These are phyloP conservation scores for Temnothorax rugatulus DNA, from an alignment of 2,888 invertebrate species.

Conservation along the genomic window DNA sequence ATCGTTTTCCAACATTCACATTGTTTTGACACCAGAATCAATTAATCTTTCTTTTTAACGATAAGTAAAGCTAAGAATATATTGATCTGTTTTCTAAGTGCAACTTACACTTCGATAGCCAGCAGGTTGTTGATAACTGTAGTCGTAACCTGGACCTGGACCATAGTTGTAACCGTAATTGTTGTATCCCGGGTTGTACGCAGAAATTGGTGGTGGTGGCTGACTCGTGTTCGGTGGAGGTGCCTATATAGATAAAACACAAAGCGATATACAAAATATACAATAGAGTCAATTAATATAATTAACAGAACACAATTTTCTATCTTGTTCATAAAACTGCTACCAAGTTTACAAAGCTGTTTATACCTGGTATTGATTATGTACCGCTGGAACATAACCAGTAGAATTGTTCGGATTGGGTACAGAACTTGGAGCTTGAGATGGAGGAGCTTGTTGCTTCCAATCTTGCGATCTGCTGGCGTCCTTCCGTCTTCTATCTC, in stretches of 20 bases:
- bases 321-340: neutral
- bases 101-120: slow-evolving; percentile 84
- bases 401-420: slow-evolving; percentile 73
- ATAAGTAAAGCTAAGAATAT: slow-evolving; percentile 15
- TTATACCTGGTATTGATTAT: slow-evolving; percentile 83
- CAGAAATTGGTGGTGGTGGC: slow-evolving; percentile 82
- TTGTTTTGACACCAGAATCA: slow-evolving; percentile 20
- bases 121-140: slow-evolving; percentile 82
- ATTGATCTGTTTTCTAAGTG: slow-evolving; percentile 5
- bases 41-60: neutral
- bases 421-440: slow-evolving; percentile 72
- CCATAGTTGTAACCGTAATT: slow-evolving; percentile 84
- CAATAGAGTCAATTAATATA: neutral
- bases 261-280: slow-evolving; percentile 12
- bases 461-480: slow-evolving; percentile 77
- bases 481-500: slow-evolving; percentile 83
- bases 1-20: neutral
- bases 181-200: slow-evolving; percentile 82
- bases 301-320: neutral
- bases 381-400: slow-evolving; percentile 79
- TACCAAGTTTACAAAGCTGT: neutral
- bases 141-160: slow-evolving; percentile 82
- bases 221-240: slow-evolving; percentile 84
- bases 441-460: slow-evolving; percentile 79
- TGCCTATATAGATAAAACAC: slow-evolving; percentile 68